Evolutionary conservation across 2,888 invertebrate genomes (phyloP), one percentile per base, ranked within the genome.

Genomic region (Sarcophaga rosellei): DNA sequence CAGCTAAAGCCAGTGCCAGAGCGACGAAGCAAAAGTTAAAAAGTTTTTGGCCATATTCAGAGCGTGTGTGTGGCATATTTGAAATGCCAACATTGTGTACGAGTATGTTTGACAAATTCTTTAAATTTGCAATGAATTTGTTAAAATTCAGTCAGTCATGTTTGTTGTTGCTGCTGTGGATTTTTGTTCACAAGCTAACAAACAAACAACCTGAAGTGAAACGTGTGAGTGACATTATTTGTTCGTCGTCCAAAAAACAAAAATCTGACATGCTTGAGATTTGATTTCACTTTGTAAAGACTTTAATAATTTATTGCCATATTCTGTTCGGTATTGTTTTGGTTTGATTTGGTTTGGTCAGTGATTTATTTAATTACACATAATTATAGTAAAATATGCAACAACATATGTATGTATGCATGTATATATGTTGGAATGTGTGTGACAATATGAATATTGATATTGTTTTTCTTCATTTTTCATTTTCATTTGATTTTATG

Each of bases 1-100:
- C 53, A 53, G 12, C 17, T 53, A 17, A 15, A 53, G 53, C 17
- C 53, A 4, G 4, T 1, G 35, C 35, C 35, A 25, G 3, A 35
- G 53, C 53, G 17, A 53, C 15, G 10, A 17, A 53, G 2, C 35
- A 53, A 53, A 53, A 12, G 1, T 53, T 15, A 53, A 53, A 53
- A 53, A 53, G 15, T 89, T 88, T 90, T 90, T 89, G 88, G 72
- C 85, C 82, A 86, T 88, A 80, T 86, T 81, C 79, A 83, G 88
- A 87, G 88, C 87, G 89, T 90, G 90, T 91, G 91, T 91, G 91
- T 91, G 92, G 91, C 91, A 91, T 90, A 90, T 90, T 89, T 90
- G 88, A 89, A 88, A 89, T 89, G 89, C 88, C 88, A 79, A 83
- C 88, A 81, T 75, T 79, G 82, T 76, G 86, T 85, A 76, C 21